Evolutionary conservation across 2,113 vertebrate genomes (phyloP).

Genomic region (Syngnathus typhle): DNA sequence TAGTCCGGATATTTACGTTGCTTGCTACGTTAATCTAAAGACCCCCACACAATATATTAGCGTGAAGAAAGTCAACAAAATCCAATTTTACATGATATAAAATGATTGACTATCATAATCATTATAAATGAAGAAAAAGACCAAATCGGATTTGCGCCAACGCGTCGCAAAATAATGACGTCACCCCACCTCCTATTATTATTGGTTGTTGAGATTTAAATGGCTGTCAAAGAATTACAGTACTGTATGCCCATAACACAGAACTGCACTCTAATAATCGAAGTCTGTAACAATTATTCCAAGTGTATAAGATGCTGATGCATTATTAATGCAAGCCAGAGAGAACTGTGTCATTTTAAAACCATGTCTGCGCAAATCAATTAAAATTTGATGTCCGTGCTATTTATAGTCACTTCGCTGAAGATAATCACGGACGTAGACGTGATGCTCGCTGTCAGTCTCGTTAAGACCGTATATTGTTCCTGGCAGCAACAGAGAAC

Average conservation of each 20-base stretch:
- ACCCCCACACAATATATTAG: not conserved
- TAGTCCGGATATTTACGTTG: not conserved
- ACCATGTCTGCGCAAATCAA: not conserved
- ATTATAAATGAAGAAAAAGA: not conserved
- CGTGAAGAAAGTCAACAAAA: accelerated
- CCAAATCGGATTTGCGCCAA: not conserved
- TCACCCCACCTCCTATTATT: not conserved
- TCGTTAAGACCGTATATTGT: not conserved
- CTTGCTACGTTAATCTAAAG: too few species aligned
- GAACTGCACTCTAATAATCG: not conserved
- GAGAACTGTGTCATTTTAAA: not conserved
- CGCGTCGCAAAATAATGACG: conserved; percentile 20
- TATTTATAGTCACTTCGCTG: conserved; percentile 6
- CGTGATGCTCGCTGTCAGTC: not conserved
- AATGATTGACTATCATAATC: not conserved
- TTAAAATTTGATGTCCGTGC: not conserved
- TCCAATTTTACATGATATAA: accelerated
- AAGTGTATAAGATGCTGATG: too few species aligned
- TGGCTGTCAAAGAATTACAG: not conserved
- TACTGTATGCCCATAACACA: not conserved
- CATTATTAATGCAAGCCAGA: not conserved
- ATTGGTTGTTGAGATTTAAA: conserved; percentile 34
- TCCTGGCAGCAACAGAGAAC: not conserved
- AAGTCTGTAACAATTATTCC: not conserved
- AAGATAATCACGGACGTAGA: conserved; percentile 22